Evolutionary conservation across 2,888 invertebrate genomes (phyloP), one percentile per base, ranked within the genome.

Genomic region (Microplitis manilae): DNA sequence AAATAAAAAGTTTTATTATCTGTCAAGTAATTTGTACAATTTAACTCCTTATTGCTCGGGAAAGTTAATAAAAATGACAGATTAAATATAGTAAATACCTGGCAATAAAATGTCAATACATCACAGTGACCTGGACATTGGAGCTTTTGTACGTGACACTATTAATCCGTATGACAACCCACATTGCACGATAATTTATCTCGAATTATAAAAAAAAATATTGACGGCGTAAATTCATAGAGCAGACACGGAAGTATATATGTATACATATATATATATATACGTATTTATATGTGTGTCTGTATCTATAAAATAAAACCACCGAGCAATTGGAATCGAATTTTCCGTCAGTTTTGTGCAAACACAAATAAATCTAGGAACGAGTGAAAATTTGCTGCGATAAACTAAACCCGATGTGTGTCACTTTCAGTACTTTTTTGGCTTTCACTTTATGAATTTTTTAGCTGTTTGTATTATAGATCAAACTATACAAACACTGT

Each of bases 131-230:
- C 50, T 50, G 50, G 13, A 50, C 50, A 8, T 8, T 50, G 50
- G 50, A 50, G 50, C 50, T 50, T 50, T 50, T 50, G 50, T 50
- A 50, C 50, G 50, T 50, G 50, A 50, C 50, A 50, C 50, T 50
- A 50, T 50, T 50, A 50, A 50, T 50, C 50, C 50, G 13, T 50
- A 50, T 9, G 50, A 50, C 50, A 50, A 13, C 50, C 50, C 50
- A 13, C 50, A 50, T 50, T 13, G 50, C 50, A 9, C 13, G 13
- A 50, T 50, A 50, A 50, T 50, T 50, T 50, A 50, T 50, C 50
- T 50, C 50, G 50, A 50, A 50, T 50, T 50, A 50, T 50, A 50
- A 50, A 50, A 50, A 50, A 50, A 50, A 30, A 30, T 30, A 13
- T 50, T 50, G 9, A 13, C 9, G 50, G 50, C 13, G 9, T 50